Evolutionary conservation across 2,113 vertebrate species (phyloP), one percentile per base, ranked within the genome.

Genomic region (Channa argus): DNA sequence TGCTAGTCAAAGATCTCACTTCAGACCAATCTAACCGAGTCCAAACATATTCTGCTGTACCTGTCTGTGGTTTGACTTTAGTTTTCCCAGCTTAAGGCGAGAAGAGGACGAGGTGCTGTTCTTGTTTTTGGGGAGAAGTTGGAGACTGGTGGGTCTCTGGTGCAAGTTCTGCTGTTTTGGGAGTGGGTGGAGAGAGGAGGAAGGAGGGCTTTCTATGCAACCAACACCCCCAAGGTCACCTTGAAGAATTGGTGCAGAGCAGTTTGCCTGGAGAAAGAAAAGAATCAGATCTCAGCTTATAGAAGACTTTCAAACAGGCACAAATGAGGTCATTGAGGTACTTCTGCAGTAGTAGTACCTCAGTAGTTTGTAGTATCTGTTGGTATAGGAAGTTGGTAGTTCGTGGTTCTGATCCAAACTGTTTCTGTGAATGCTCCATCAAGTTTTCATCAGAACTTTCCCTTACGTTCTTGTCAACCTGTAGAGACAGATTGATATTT

Each of bases 91-190:
- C 88, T 96, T 97, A 67, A 96, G 90, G 59, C 95, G 80, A 8
- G 86, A 89, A 4, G 89, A 77, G 1, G 68, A 45, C 0, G 83
- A 56, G 4, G 56, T 2, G 10, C 93, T 82, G 76, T 96, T 94
- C 85, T 96, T 97, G 81, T 93, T 90, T 94, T 96, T 96, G 86
- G 94, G 91, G 88, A 94, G 94, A 6, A 99, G 93, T 45, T 95
- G 96, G 62, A 99, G 95, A 86, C 94, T 98, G 56, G 94, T 97
- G 68, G 98, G 98, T 86, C 98, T 95, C 87, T 96, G 97, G 0
- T 96, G 97, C 72, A 98, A 92, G 85, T 98, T 99, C 90, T 97
- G 97, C 73, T 98, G 97, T 91, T 98, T 98, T 74, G 96, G 96
- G 6, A 98, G 94, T 82, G 93, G 64, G 93, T 90, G 80, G 94